phyloP scores from a whole-genome alignment of 2,113 vertebrate genomes.

The Mirounga angustirostris region DNA sequence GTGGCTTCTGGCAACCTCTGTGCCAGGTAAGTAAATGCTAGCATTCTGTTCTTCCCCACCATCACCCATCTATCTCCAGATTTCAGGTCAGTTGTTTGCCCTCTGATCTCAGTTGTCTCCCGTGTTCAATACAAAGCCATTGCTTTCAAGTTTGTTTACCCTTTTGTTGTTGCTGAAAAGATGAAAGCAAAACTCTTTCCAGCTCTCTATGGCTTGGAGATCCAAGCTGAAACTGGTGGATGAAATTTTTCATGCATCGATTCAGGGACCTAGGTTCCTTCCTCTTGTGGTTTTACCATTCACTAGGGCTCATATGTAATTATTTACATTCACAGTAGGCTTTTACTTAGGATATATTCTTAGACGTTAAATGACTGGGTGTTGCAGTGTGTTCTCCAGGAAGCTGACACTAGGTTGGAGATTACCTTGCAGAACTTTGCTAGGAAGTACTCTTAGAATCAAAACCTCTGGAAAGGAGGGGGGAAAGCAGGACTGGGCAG shows the following conservation, averaged over 20 bases:
- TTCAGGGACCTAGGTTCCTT: not conserved
- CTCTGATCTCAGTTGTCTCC: not conserved
- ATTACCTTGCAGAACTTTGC: not conserved
- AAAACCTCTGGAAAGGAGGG: not conserved
- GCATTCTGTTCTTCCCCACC: not conserved
- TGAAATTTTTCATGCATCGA: not conserved
- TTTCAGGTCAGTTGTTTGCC: not conserved
- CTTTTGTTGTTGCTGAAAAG: constrained; percentile 18
- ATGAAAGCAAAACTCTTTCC: not conserved
- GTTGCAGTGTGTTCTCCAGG: not conserved
- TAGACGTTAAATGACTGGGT: constrained; percentile 12
- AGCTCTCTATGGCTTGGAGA: not conserved
- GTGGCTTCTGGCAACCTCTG: not conserved
- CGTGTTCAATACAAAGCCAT: not conserved
- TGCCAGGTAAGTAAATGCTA: not conserved
- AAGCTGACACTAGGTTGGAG: not conserved
- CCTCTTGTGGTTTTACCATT: not conserved
- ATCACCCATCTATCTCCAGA: not conserved
- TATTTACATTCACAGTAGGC: not conserved
- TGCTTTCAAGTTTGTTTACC: not conserved
- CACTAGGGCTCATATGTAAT: not conserved
- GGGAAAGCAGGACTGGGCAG: not conserved
- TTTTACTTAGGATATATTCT: not conserved
- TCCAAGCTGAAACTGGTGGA: not conserved
- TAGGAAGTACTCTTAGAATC: not conserved